phyloP scores from a whole-genome alignment of 2,888 invertebrate genomes.

The Stictocephala bisonia region DNA sequence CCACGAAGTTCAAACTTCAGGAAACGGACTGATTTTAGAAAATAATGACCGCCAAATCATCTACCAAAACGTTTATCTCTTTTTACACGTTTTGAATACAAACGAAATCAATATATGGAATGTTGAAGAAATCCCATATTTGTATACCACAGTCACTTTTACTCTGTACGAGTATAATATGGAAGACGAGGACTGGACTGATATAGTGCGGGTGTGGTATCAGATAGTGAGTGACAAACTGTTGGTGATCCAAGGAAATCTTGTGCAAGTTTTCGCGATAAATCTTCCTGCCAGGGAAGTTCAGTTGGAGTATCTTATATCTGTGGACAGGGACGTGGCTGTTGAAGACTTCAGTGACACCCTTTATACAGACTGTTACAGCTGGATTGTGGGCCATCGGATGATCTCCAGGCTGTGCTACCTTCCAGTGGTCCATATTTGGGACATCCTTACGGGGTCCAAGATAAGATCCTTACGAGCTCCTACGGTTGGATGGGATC shows the following conservation, averaged over 20 bases:
- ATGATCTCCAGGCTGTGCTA: slow-evolving; percentile 29
- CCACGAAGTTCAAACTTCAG: slow-evolving; percentile 3
- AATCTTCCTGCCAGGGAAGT: neutral
- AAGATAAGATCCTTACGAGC: slow-evolving; percentile 20
- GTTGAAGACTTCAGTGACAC: slow-evolving; percentile 1
- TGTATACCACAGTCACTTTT: slow-evolving; percentile 16
- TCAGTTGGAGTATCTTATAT: slow-evolving; percentile 5
- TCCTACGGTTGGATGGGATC: slow-evolving; percentile 15
- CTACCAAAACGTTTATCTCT: slow-evolving; percentile 20
- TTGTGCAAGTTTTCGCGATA: slow-evolving; percentile 9
- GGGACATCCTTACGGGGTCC: slow-evolving; percentile 15
- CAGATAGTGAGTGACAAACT: slow-evolving; percentile 26
- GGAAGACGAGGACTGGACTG: slow-evolving; percentile 33
- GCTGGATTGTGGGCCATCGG: slow-evolving; percentile 26
- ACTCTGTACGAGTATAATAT: slow-evolving; percentile 34
- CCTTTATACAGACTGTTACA: slow-evolving; percentile 29
- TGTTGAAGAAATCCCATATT: slow-evolving; percentile 12
- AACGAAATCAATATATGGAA: slow-evolving; percentile 27
- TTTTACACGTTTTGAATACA: slow-evolving; percentile 9
- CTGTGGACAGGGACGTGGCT: slow-evolving; percentile 20
- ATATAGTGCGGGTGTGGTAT: slow-evolving; percentile 30
- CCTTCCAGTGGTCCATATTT: slow-evolving; percentile 23
- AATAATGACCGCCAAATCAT: slow-evolving; percentile 37
- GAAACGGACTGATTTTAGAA: slow-evolving; percentile 21
- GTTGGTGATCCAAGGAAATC: slow-evolving; percentile 25